Base-by-base conservation (phyloP, 2,113 vertebrate species). In the Protomyctophum bolini region DNA sequence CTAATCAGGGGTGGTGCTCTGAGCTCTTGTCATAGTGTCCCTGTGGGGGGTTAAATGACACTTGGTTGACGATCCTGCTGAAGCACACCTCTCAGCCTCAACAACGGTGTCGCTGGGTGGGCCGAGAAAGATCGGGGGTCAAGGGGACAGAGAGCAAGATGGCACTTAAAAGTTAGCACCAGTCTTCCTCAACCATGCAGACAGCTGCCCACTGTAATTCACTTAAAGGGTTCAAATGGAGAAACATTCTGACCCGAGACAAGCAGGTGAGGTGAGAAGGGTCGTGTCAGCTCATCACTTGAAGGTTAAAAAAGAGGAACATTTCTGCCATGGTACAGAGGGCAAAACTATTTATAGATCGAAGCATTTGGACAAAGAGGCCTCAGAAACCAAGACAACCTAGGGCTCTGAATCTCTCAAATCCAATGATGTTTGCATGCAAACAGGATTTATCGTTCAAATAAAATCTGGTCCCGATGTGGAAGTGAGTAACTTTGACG, bases 1-100 rank as follows among this genome's bases (percentile, higher is more conserved):
- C 76, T 92, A 89, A 91, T 86, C 83, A 73, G 82, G 73, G 83
- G 74, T 60, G 10, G 28, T 86, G 83, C 74, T 41, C 82, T 80
- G 85, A 54, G 89, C 66, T 71, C 51, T 28, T 77, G 86, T 88
- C 83, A 86, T 78, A 51, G 74, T 54, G 76, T 46, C 87, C 63
- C 85, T 21, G 82, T 33, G 1, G 89, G 81, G 77, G 79, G 67
- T 14, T 65, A 64, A 79, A 62, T 70, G 75, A 63, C 77, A 72
- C 72, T 79, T 11, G 65, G 77, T 75, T 72, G 70, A 80, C 78
- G 54, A 14, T 45, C 48, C 58, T 33, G 10, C 8, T 4, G 62
- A 62, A 58, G 75, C 21, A 28, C 15, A 48, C 33, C 1, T 46
- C 57, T 10, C 64, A 56, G 4, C 33, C 47, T 33, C 33, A 64